Conservation (phyloP, 2,888 invertebrate species). For the Ichneumoninae sp. region DNA sequence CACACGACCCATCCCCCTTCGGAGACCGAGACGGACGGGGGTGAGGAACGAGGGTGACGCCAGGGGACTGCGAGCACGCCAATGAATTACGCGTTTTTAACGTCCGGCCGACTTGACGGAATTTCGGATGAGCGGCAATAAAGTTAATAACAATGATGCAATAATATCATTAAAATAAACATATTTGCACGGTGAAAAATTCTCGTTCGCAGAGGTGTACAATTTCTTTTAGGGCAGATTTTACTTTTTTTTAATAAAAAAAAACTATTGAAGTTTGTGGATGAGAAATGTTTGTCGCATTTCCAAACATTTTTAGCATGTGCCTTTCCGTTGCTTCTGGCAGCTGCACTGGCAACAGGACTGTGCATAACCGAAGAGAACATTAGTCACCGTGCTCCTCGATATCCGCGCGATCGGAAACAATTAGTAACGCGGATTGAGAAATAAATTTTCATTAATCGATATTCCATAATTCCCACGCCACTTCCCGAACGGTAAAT, state of each 20-base stretch:
- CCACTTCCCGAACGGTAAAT: background rate
- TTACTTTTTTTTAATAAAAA: background rate
- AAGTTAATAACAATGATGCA: background rate
- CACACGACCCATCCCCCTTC: constrained; percentile 3
- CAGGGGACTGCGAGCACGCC: constrained; percentile 1
- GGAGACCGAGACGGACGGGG: background rate
- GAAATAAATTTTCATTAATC: constrained; percentile 11
- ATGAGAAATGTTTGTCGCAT: background rate
- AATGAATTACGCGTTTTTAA: background rate
- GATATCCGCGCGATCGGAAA: constrained; percentile 2
- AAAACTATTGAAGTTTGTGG: background rate
- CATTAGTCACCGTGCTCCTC: background rate
- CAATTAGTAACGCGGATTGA: background rate
- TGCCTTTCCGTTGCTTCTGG: background rate
- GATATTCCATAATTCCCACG: constrained; percentile 9
- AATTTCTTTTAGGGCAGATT: background rate
- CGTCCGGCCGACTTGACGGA: background rate
- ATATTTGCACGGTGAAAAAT: background rate
- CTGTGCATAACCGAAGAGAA: background rate
- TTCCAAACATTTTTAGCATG: no score
- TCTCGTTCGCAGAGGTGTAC: background rate
- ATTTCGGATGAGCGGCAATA: background rate
- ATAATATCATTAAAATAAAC: background rate
- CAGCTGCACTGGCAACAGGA: background rate
- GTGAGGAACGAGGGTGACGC: background rate